Evolutionary conservation across 2,888 invertebrate genomes (phyloP).

Genomic region (Noctuana brunneofusca): DNA sequence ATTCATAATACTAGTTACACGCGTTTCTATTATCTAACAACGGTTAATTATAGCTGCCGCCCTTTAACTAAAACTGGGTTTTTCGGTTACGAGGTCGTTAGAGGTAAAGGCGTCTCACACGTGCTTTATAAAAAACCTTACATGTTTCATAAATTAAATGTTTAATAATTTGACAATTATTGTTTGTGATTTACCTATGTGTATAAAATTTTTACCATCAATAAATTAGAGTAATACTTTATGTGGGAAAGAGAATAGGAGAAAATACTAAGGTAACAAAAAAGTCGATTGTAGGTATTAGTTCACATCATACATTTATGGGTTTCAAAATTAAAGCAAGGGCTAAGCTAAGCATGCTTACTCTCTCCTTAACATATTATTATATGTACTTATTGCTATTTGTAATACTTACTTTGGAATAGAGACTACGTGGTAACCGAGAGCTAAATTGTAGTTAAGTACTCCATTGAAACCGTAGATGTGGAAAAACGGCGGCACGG

Average conservation of each 20-base stretch:
- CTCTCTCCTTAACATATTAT: neutral
- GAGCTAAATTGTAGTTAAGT: constrained; percentile 82
- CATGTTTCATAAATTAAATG: no score
- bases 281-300: no score
- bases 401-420: constrained; percentile 79
- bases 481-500: constrained; percentile 90
- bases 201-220: no score
- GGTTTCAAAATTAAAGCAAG: no score
- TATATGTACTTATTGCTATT: neutral
- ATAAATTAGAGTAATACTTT: no score
- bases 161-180: no score
- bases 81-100: constrained; percentile 39
- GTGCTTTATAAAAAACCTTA: neutral
- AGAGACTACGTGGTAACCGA: constrained; percentile 85
- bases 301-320: no score
- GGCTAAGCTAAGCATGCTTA: no score
- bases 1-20: neutral
- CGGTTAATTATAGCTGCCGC: constrained; percentile 16
- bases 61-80: constrained; percentile 14
- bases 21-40: constrained; percentile 6
- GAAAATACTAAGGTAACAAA: no score
- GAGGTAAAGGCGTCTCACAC: constrained; percentile 36
- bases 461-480: constrained; percentile 89
- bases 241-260: no score
- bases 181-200: no score